These are phyloP conservation scores for Petrocephalus microphthalmus DNA, from an alignment of 2,113 vertebrate species.

Conservation along the genomic window DNA sequence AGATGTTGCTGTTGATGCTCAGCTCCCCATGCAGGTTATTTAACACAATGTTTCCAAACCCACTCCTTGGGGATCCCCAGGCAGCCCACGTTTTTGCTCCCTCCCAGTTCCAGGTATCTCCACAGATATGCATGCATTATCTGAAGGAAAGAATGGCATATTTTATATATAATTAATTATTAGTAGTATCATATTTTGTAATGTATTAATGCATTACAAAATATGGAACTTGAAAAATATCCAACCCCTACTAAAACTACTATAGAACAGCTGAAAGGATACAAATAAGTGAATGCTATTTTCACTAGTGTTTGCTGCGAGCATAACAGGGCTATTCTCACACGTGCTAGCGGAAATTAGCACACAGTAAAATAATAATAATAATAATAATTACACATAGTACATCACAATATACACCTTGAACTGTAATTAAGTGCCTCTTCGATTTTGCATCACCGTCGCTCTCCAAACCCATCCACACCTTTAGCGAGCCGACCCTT, in stretches of 20 bases:
- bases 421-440: not conserved
- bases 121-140: not conserved
- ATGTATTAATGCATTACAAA: not conserved
- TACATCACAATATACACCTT: not conserved
- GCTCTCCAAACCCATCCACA: not conserved
- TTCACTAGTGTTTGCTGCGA: not conserved
- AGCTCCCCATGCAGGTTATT: not conserved
- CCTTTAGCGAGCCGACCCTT: not conserved
- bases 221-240: not conserved
- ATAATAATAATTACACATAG: not conserved
- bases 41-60: not conserved
- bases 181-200: too few species aligned
- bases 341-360: too few species aligned
- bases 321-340: not conserved
- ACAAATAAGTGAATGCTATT: not conserved
- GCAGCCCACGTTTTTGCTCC: not conserved
- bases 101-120: not conserved
- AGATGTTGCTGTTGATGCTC: not conserved
- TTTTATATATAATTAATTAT: too few species aligned
- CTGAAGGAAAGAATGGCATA: not conserved
- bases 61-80: not conserved
- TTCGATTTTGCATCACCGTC: not conserved
- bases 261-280: not conserved
- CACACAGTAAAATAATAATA: not conserved
- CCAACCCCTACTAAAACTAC: not conserved